A percentile compares a stretch with the other conserved stretches of the same genome.
Evolutionary conservation across 2,113 vertebrate species (phyloP).

Genomic region (Alexandromys fortis): DNA sequence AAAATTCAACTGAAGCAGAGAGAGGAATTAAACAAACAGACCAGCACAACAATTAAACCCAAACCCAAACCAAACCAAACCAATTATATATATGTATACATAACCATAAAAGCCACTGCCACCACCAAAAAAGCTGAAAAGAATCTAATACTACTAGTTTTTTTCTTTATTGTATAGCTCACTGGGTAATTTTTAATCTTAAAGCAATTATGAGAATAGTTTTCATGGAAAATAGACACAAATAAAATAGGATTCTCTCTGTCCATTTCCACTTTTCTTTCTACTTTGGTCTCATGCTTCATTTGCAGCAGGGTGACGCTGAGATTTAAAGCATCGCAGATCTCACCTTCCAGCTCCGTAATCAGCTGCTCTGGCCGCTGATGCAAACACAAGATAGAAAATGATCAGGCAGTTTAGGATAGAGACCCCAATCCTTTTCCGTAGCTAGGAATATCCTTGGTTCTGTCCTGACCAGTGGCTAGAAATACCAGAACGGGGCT

Average conservation of each 20-base stretch:
- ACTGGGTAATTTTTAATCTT: background rate
- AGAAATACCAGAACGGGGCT: background rate
- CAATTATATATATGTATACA: too few species aligned
- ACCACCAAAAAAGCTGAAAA: background rate
- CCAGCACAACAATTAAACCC: background rate
- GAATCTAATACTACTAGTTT: background rate
- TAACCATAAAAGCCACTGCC: background rate
- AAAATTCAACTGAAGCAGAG: background rate
- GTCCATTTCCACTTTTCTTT: background rate
- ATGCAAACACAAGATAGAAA: background rate
- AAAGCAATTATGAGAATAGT: background rate
- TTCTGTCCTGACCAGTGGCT: background rate
- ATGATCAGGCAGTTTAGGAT: background rate
- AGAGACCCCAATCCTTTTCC: background rate
- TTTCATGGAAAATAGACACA: background rate
- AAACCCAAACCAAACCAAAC: background rate
- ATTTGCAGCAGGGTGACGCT: background rate
- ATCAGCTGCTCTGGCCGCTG: background rate
- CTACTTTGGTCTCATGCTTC: background rate
- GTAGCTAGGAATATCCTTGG: background rate
- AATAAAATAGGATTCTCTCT: background rate
- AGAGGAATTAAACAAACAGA: background rate
- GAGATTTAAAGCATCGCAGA: background rate
- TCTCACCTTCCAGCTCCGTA: background rate
- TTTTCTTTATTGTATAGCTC: background rate